A percentile compares a stretch with the other conserved stretches of the same genome.
phyloP scores from a whole-genome alignment of 2,797 vertebrate genomes.

The Heteromormyrus szaboi region DNA sequence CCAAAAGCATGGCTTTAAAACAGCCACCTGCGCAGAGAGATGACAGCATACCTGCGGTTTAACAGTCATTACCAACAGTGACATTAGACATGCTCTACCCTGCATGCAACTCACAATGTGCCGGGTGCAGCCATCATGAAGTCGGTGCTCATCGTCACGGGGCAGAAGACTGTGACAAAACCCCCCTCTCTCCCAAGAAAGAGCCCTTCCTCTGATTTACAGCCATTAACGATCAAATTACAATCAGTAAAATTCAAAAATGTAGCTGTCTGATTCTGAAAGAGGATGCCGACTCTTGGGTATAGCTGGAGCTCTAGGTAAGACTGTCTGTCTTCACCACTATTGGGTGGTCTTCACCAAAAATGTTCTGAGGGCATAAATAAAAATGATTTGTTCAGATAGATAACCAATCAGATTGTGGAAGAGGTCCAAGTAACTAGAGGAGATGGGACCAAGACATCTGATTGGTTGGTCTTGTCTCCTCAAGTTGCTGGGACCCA shows the following conservation, averaged over 20 bases:
- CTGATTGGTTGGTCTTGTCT: too few relatives aligned
- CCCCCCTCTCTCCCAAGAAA: background rate
- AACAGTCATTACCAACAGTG: background rate
- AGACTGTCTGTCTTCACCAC: background rate
- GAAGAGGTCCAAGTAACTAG: too few relatives aligned
- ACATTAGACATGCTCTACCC: background rate
- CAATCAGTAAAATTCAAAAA: background rate
- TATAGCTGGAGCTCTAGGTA: background rate
- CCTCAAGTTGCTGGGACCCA: too few relatives aligned
- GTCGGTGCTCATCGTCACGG: background rate
- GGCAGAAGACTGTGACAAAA: background rate
- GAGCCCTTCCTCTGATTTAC: background rate
- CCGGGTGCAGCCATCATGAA: background rate
- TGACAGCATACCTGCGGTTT: background rate
- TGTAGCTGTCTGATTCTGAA: background rate
- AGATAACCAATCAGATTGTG: too few relatives aligned
- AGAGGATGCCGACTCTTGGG: background rate
- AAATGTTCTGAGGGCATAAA: background rate
- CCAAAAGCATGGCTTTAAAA: background rate
- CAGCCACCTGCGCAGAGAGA: background rate
- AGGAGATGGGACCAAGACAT: too few relatives aligned
- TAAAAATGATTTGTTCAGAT: too few relatives aligned
- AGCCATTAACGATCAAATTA: background rate
- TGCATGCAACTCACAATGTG: background rate
- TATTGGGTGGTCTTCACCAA: background rate